Evolutionary conservation across 2,888 invertebrate species (phyloP).

Genomic region (Drosophila ustulata): DNA sequence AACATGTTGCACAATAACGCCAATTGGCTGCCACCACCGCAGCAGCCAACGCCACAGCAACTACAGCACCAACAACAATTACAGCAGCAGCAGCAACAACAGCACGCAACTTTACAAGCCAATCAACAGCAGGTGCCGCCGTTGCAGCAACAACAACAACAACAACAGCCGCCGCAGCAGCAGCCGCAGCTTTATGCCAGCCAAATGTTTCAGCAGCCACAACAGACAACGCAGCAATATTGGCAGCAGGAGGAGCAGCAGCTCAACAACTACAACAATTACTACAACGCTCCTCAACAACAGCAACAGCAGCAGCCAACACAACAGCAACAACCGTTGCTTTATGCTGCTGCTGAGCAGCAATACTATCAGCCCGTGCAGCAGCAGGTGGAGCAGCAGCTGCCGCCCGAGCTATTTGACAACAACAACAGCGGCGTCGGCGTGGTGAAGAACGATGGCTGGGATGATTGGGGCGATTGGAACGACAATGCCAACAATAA

Average conservation of each 20-base stretch:
- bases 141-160: constrained; percentile 40
- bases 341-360: constrained; percentile 16
- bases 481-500: constrained; percentile 73
- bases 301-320: constrained; percentile 12
- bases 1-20: constrained; percentile 77
- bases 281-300: constrained; percentile 44
- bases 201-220: constrained; percentile 62
- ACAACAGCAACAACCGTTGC: constrained; percentile 19
- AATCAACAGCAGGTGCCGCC: constrained; percentile 16
- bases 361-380: constrained; percentile 43
- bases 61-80: constrained; percentile 35
- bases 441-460: constrained; percentile 72
- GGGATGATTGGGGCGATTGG: constrained; percentile 84
- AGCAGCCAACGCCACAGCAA: constrained; percentile 30
- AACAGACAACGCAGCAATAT: constrained; percentile 41
- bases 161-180: constrained; percentile 26
- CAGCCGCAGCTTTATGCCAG: constrained; percentile 55
- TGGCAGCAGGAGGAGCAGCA: constrained; percentile 47
- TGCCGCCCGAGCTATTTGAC: constrained; percentile 51
- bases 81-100: constrained; percentile 51
- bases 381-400: constrained; percentile 32
- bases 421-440: constrained; percentile 60
- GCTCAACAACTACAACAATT: constrained; percentile 55
- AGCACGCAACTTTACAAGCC: constrained; percentile 30
- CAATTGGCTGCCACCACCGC: constrained; percentile 73